Evolutionary conservation across 2,888 invertebrate genomes (phyloP), one percentile per base, ranked within the genome.

Genomic region (Micoletzkya japonica): DNA sequence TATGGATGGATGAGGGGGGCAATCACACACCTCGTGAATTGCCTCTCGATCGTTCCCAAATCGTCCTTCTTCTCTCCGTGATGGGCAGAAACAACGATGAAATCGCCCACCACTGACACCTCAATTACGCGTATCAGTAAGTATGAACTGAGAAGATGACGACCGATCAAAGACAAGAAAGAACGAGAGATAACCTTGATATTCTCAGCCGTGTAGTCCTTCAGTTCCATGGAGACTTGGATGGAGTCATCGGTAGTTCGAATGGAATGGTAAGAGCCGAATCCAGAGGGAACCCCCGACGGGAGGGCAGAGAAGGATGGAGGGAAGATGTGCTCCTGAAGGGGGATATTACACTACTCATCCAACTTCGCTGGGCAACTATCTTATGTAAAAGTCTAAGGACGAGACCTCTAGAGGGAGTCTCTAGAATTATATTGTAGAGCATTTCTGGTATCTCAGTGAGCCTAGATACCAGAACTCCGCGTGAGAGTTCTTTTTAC

Each of bases 61-160:
- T 78, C 73, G 50, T 79, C 79, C 39, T 58, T 59, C 52, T 80
- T 79, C 71, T 79, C 79, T 17, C 74, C 71, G 52, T 79, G 79
- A 52, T 76, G 76, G 17, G 72, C 79, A 52, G 80, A 80, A 34
- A 79, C 64, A 17, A 79, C 80, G 61, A 79, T 76, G 59, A 73
- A 72, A 28, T 71, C 71, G 17, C 77, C 77, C 36, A 78, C 72
- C 60, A 79, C 79, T 26, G 79, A 77, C 32, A 78, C 78, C 76
- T 74, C 20, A 32, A 70, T 69, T 30, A 28, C 7, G 7, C 49
- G 20, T 44, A 14, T 17, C 14, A 17, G 20, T 14, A 14, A 14
- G 49, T 44, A 17, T 44, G 49, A 44, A 20, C n/a, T 44, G 20
- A 20, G 49, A 14, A 44, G 49, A 14, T 14, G 49, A 44, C n/a